Evolutionary conservation across 1,140 invertebrate genomes (phyloP).

Genomic region (Drosophila willistoni): DNA sequence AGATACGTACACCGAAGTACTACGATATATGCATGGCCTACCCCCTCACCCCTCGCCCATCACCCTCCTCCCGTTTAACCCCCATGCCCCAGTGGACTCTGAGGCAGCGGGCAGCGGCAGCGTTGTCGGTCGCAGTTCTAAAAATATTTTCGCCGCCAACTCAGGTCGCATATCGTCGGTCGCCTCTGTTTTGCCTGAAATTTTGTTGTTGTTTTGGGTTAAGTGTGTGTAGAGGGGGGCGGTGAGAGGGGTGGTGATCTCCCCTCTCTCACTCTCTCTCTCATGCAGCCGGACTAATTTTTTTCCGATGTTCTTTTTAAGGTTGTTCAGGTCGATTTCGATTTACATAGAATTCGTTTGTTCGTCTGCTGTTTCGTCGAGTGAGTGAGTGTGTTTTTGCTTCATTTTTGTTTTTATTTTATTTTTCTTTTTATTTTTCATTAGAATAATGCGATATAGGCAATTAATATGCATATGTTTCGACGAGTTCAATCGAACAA

Average conservation of each 20-base stretch:
- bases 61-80: constrained; percentile 3
- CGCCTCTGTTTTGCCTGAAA: constrained; percentile 55
- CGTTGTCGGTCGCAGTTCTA: constrained; percentile 63
- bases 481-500: constrained; percentile 63
- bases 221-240: constrained; percentile 45
- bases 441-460: constrained; percentile 63
- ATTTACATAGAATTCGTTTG: constrained; percentile 62
- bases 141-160: constrained; percentile 72
- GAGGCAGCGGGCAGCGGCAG: constrained; percentile 13
- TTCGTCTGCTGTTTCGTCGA: constrained; percentile 3
- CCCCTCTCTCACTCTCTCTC: constrained; percentile 31
- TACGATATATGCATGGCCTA: constrained; percentile 71
- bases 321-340: constrained; percentile 68
- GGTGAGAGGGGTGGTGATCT: constrained; percentile 21
- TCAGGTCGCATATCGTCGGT: constrained; percentile 70
- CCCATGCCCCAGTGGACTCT: constrained; percentile 8
- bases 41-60: constrained; percentile 42
- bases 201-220: constrained; percentile 57
- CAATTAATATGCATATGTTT: constrained; percentile 80
- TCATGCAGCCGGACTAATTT: constrained; percentile 47
- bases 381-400: background rate
- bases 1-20: constrained; percentile 48
- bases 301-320: constrained; percentile 38
- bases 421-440: constrained; percentile 37
- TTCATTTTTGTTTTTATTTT: constrained; percentile 10